A percentile compares a stretch with the other conserved stretches of the same genome.
phyloP scores from a whole-genome alignment of 2,888 invertebrate species.

The Drosophila macrothrix region DNA sequence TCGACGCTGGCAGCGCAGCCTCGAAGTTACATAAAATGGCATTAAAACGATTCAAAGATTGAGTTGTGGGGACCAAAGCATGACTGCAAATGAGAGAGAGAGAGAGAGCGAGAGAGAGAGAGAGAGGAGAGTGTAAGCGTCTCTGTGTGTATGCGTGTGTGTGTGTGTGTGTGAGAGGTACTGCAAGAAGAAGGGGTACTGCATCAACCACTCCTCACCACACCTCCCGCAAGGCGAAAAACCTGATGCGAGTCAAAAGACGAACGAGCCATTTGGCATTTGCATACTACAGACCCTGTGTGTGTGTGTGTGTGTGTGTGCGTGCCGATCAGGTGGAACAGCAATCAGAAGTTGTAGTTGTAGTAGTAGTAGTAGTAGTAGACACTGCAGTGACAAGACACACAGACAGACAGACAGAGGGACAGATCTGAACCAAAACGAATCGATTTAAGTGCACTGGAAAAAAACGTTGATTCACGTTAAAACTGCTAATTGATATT shows the following conservation, averaged over 20 bases:
- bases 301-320: constrained; percentile 15
- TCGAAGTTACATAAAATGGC: constrained; percentile 78
- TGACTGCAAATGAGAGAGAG: constrained; percentile 27
- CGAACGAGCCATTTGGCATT: constrained; percentile 72
- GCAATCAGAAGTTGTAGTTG: constrained; percentile 14
- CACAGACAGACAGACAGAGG: constrained; percentile 16
- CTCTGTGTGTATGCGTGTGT: neutral
- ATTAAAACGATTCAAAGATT: constrained; percentile 74
- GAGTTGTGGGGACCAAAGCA: constrained; percentile 58
- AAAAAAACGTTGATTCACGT: neutral
- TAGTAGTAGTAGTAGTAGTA: constrained; percentile 5
- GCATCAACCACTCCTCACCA: neutral
- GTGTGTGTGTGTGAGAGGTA: neutral
- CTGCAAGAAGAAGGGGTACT: neutral
- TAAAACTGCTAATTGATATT: neutral
- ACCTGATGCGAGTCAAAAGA: constrained; percentile 59
- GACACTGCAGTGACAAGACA: constrained; percentile 20
- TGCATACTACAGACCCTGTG: constrained; percentile 58
- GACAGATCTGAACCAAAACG: constrained; percentile 47
- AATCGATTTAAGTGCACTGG: constrained; percentile 18
- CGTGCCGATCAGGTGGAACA: constrained; percentile 61
- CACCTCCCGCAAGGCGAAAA: constrained; percentile 47
- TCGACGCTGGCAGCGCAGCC: constrained; percentile 55
- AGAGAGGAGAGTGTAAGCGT: neutral
- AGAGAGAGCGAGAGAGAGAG: neutral